Conservation (phyloP, 2,797 vertebrate genomes). For the Tragelaphus oryx region DNA sequence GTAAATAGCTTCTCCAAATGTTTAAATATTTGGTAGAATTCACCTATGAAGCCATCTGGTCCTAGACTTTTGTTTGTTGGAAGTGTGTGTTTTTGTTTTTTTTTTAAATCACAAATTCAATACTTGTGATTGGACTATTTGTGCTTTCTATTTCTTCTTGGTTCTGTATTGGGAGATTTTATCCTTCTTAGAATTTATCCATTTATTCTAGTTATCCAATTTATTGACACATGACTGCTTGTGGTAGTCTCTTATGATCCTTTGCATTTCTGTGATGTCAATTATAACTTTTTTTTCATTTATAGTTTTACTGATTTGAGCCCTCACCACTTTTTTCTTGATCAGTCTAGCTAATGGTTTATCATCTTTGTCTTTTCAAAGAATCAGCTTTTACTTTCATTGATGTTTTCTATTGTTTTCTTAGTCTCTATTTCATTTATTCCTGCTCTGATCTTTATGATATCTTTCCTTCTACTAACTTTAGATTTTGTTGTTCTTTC, state of each 20-base stretch:
- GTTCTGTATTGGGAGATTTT: neutral
- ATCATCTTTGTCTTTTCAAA: neutral
- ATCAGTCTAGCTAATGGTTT: neutral
- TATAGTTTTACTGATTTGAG: neutral
- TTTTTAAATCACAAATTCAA: neutral
- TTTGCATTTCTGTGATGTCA: neutral
- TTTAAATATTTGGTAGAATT: neutral
- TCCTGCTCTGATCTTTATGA: neutral
- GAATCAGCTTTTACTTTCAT: neutral
- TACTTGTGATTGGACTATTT: neutral
- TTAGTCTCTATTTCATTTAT: neutral
- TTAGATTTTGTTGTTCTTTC: neutral
- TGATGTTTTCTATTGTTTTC: neutral
- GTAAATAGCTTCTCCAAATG: neutral
- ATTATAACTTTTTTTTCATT: neutral
- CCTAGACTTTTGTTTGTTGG: neutral
- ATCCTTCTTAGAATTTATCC: neutral
- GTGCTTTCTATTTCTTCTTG: neutral
- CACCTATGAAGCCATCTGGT: neutral
- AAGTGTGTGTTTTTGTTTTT: neutral
- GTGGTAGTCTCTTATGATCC: neutral
- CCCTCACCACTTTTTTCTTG: neutral
- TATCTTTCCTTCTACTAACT: neutral
- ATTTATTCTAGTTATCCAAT: neutral
- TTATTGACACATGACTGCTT: neutral